phyloP scores from a whole-genome alignment of 2,797 vertebrate genomes.

The Ctenosaura bakeri region DNA sequence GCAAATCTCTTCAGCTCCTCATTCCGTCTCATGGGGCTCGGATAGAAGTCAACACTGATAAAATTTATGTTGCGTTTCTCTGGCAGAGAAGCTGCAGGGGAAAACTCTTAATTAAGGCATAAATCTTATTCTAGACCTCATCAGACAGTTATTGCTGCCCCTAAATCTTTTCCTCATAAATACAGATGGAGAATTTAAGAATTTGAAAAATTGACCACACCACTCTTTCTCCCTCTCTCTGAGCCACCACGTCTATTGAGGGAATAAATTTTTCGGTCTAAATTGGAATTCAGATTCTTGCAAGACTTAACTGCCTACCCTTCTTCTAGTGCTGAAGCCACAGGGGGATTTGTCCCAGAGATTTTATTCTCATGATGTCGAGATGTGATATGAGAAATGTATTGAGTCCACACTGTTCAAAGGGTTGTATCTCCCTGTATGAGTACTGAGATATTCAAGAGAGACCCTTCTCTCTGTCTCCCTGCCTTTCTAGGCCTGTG shows the following conservation, averaged over 20 bases:
- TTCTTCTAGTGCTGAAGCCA: not conserved
- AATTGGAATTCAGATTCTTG: not conserved
- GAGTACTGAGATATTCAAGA: no score
- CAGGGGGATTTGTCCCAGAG: not conserved
- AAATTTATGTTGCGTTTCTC: not conserved
- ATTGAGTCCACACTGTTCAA: no score
- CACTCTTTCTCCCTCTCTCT: not conserved
- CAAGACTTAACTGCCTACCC: not conserved
- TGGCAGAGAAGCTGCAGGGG: not conserved
- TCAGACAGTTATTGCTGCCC: not conserved
- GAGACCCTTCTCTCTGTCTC: no score
- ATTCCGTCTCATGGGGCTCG: not conserved
- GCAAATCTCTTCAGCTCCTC: not conserved
- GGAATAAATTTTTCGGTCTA: not conserved
- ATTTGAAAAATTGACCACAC: not conserved
- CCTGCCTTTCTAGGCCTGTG: no score
- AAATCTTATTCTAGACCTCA: not conserved
- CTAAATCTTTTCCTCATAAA: not conserved
- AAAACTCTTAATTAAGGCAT: not conserved
- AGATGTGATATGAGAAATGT: not conserved
- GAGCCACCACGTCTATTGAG: not conserved
- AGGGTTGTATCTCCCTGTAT: no score
- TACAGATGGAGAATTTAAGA: not conserved
- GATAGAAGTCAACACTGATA: not conserved
- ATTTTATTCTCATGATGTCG: not conserved